Base-by-base conservation (phyloP, 2,113 vertebrate genomes). In the Lophura nycthemera region DNA sequence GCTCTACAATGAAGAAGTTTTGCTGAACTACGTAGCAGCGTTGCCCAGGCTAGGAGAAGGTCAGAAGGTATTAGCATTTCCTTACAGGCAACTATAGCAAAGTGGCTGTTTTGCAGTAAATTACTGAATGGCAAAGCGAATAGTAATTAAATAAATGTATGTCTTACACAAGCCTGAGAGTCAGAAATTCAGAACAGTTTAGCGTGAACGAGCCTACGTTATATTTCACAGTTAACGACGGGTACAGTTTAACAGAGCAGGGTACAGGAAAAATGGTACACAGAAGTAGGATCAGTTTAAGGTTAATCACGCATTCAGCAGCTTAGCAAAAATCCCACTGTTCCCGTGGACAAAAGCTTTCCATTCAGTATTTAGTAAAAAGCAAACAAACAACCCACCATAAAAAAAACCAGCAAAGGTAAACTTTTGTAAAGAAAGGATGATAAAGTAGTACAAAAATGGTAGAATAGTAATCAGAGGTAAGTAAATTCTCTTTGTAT, bases 241-340 rank as follows among this genome's bases (percentile, higher is more conserved):
- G 18, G 61, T 80, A 75, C 47, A 75, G 43, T 86, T 81, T 73
- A 83, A 74, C 73, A 74, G 13, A 89, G 59, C 20, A 67, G 27
- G 47, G 34, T 48, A 40, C 1, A 67, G 76, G 82, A 80, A 95
- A 92, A 94, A 75, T 57, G 19, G 88, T 69, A 83, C 13, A 64
- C 40, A 74, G 78, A 83, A 83, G 43, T 6, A 89, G 60, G 85
- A 91, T 77, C 79, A 65, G 83, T 91, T 89, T 86, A 87, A 96
- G 71, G 78, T 83, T 90, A 94, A 91, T 91, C 75, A 89, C 61
- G 79, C 57, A 83, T 78, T 94, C 91, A 91, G 57, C 40, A 83
- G 72, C n/a, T 92, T 67, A 91, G 76, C 73, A 91, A 86, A 92
- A 93, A 36, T 59, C 52, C 83, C 86, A 81, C 66, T 32, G 57